phyloP scores from a whole-genome alignment of 2,888 invertebrate species.

The Calameuta idolon region DNA sequence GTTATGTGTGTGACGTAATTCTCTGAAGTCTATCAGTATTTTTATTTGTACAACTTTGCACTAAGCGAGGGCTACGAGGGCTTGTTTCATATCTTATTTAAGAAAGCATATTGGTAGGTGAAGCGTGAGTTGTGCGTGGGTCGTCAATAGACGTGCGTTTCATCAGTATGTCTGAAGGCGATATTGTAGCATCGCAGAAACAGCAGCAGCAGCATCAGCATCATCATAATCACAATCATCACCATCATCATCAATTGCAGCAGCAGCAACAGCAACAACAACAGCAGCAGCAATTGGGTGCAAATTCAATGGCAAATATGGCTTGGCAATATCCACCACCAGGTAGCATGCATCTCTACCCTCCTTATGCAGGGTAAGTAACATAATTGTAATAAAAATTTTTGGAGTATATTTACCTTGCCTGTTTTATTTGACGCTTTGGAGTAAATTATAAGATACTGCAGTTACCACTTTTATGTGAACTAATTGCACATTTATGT shows the following conservation, averaged over 20 bases:
- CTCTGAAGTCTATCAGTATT: no score
- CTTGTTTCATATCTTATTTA: neutral
- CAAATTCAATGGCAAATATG: conserved; percentile 61
- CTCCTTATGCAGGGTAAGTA: conserved; percentile 58
- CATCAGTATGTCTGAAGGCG: conserved; percentile 63
- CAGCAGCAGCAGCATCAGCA: conserved; percentile 50
- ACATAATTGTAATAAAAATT: neutral
- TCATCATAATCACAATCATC: conserved; percentile 8
- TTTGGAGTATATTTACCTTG: neutral
- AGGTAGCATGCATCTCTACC: conserved; percentile 61
- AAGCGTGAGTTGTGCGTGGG: neutral
- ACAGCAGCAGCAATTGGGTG: conserved; percentile 1
- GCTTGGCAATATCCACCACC: conserved; percentile 64
- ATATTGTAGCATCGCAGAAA: conserved; percentile 60
- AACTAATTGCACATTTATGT: no score
- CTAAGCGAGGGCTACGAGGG: no score
- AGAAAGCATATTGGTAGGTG: conserved; percentile 2
- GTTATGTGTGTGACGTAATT: no score
- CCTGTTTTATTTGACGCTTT: no score
- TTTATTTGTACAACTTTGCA: no score
- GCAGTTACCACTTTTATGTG: no score
- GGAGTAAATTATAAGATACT: no score
- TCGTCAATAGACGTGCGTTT: neutral
- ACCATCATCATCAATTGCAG: conserved; percentile 41
- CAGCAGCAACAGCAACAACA: conserved; percentile 41